Evolutionary conservation across 1,140 invertebrate genomes (phyloP).

Genomic region (Drosophila insularis): DNA sequence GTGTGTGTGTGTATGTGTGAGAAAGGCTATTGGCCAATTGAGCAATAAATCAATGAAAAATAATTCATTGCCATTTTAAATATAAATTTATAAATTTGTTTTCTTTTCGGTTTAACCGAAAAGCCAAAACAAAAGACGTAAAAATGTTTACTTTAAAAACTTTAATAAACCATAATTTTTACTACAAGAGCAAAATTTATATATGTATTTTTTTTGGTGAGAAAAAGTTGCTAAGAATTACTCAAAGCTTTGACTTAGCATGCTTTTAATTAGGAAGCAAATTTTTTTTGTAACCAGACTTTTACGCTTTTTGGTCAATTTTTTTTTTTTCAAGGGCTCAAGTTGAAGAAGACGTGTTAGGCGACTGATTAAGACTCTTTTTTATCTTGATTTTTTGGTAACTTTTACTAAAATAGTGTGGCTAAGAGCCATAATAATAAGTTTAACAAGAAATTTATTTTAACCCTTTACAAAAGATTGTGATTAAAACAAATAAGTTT

Average conservation of each 20-base stretch:
- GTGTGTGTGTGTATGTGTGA: background rate
- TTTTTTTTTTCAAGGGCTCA: background rate
- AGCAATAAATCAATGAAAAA: constrained; percentile 54
- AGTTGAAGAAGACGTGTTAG: background rate
- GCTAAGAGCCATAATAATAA: too few species aligned
- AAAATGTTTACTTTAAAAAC: background rate
- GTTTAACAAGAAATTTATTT: too few species aligned
- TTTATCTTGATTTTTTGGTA: too few species aligned
- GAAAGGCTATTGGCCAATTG: constrained; percentile 29
- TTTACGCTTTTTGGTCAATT: background rate
- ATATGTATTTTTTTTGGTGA: background rate
- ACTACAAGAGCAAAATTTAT: background rate
- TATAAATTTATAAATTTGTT: constrained; percentile 6
- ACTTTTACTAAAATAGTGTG: too few species aligned
- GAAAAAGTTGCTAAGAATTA: constrained; percentile 15
- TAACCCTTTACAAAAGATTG: too few species aligned
- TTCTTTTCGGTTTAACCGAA: constrained; percentile 10
- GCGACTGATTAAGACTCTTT: background rate
- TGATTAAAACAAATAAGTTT: too few species aligned
- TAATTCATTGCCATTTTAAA: constrained; percentile 42
- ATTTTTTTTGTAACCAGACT: constrained; percentile 8
- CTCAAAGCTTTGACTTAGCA: constrained; percentile 10
- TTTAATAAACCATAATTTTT: constrained; percentile 7
- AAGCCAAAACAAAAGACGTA: background rate
- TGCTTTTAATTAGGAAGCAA: constrained; percentile 23